Evolutionary conservation across 2,113 vertebrate genomes (phyloP).

Genomic region (Reinhardtius hippoglossoides): DNA sequence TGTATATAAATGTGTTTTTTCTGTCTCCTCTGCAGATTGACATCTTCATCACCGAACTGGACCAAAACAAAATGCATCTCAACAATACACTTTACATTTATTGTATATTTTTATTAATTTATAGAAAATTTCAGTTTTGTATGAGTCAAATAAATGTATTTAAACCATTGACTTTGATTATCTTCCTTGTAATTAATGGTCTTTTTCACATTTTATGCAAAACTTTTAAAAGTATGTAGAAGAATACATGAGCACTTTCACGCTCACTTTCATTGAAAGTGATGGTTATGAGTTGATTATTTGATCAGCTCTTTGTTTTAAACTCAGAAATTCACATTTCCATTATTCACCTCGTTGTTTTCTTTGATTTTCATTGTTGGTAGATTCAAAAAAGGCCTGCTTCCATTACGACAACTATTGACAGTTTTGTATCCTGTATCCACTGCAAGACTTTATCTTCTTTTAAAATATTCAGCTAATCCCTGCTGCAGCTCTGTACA

Average conservation of each 20-base stretch:
- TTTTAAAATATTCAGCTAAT: slow-evolving; percentile 12
- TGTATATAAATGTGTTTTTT: neutral
- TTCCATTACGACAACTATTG: neutral
- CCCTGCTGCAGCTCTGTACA: slow-evolving; percentile 7
- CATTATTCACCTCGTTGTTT: neutral
- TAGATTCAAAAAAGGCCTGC: neutral
- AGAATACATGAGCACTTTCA: neutral
- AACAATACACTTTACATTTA: slow-evolving; percentile 15
- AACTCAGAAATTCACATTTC: neutral
- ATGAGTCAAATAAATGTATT: slow-evolving; percentile 64
- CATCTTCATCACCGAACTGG: slow-evolving; percentile 46
- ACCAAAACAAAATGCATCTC: slow-evolving; percentile 56
- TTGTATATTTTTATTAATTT: slow-evolving; percentile 71
- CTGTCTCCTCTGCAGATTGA: slow-evolving; percentile 61
- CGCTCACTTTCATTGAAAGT: neutral
- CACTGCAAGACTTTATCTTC: neutral
- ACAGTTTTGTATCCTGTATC: neutral
- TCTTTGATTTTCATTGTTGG: neutral
- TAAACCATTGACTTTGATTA: neutral
- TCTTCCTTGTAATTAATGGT: neutral
- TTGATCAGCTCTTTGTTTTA: neutral
- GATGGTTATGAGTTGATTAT: neutral
- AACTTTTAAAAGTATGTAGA: neutral
- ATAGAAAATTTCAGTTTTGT: slow-evolving; percentile 62
- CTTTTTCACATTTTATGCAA: neutral